phyloP scores from a whole-genome alignment of 1,140 invertebrate genomes.

The Solen grandis region DNA sequence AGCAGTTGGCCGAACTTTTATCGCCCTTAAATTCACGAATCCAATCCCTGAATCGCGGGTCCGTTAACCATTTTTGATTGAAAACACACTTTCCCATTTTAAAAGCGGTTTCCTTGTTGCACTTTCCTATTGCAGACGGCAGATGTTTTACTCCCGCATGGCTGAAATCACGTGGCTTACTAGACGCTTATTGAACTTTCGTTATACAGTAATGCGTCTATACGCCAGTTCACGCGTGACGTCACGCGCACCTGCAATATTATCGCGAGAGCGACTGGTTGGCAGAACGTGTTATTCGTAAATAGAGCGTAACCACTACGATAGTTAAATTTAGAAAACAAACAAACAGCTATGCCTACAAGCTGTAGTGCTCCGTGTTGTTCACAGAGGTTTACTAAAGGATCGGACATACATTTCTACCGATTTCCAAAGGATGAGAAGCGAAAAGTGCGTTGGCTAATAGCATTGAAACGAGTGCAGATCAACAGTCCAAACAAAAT shows the following conservation, averaged over 20 bases:
- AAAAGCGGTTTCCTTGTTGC: no score
- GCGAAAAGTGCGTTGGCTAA: slow-evolving; percentile 17
- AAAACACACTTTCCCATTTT: no score
- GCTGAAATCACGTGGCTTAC: no score
- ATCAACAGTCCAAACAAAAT: slow-evolving; percentile 13
- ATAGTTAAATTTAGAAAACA: background rate
- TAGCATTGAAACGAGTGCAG: slow-evolving; percentile 15
- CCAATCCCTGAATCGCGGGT: no score
- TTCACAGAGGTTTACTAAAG: slow-evolving; percentile 13
- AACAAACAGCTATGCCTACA: slow-evolving; percentile 13
- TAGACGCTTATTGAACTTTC: no score
- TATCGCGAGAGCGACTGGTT: background rate
- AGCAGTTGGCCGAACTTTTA: no score
- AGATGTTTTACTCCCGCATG: no score
- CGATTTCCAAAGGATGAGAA: slow-evolving; percentile 25
- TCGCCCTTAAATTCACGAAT: no score
- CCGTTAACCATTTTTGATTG: no score
- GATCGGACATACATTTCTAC: slow-evolving; percentile 24
- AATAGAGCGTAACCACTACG: background rate
- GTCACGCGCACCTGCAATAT: slow-evolving; percentile 2
- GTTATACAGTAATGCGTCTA: no score
- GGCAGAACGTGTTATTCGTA: slow-evolving; percentile 14
- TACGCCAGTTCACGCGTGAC: slow-evolving; percentile 10
- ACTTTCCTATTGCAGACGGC: no score
- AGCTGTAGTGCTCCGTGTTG: slow-evolving; percentile 33